Evolutionary conservation across 2,888 invertebrate genomes (phyloP).

Genomic region (Silvanus unidentatus): DNA sequence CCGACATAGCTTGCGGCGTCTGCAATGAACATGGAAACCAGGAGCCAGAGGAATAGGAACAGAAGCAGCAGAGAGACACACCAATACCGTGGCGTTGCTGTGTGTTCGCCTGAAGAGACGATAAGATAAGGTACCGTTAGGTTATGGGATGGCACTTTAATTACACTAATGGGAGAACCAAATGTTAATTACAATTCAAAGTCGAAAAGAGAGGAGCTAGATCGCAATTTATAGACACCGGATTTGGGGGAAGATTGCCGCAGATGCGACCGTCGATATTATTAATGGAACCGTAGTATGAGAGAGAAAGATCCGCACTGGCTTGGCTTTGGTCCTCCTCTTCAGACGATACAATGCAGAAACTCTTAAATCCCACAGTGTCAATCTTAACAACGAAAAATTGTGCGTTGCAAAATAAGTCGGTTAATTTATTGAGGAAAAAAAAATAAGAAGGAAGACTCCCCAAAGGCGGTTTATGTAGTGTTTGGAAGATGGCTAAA

Average conservation of each 20-base stretch:
- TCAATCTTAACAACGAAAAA: too few relatives aligned
- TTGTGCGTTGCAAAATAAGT: too few relatives aligned
- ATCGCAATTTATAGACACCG: slow-evolving; percentile 42
- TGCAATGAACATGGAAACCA: background rate
- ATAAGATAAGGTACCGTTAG: slow-evolving; percentile 48
- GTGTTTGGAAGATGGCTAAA: too few relatives aligned
- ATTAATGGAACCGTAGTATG: slow-evolving; percentile 35
- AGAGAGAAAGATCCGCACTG: background rate
- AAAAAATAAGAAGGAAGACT: too few relatives aligned
- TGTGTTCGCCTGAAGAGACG: slow-evolving; percentile 38
- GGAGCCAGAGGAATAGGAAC: background rate
- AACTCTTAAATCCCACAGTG: too few relatives aligned
- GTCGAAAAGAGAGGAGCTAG: slow-evolving; percentile 52
- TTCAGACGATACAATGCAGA: too few relatives aligned
- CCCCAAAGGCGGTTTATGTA: too few relatives aligned
- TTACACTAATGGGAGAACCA: slow-evolving; percentile 71
- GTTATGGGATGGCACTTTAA: slow-evolving; percentile 66
- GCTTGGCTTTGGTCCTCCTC: too few relatives aligned
- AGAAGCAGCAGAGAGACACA: too few relatives aligned
- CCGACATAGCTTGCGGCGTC: background rate
- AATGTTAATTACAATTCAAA: slow-evolving; percentile 71
- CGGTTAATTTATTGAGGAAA: too few relatives aligned
- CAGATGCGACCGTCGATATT: slow-evolving; percentile 45
- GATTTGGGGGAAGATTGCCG: slow-evolving; percentile 33
- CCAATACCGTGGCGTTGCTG: slow-evolving; percentile 16